Evolutionary conservation across 2,113 vertebrate genomes (phyloP).

Genomic region (Petrocephalus microphthalmus): DNA sequence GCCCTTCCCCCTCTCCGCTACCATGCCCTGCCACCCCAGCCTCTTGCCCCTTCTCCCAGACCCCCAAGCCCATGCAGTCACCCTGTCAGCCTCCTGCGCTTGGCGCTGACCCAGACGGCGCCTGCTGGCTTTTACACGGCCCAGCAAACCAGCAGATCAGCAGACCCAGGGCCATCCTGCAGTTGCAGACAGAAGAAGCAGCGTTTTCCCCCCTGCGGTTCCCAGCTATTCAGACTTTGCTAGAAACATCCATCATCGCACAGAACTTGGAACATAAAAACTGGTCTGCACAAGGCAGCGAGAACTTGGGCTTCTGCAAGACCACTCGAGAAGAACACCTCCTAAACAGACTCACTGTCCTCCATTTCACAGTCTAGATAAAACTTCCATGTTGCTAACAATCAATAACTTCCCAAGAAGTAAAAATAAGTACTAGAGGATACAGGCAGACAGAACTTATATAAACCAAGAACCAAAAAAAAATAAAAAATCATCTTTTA

Average conservation of each 20-base stretch:
- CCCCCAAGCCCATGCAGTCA: background rate
- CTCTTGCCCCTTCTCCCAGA: background rate
- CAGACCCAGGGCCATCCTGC: background rate
- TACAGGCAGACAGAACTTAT: background rate
- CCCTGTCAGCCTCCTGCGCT: background rate
- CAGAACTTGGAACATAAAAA: background rate
- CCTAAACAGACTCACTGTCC: background rate
- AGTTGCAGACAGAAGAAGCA: background rate
- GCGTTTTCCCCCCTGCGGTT: background rate
- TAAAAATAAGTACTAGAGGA: background rate
- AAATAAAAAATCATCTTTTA: background rate
- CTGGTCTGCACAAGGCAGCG: background rate
- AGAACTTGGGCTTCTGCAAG: background rate
- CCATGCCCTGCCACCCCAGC: background rate
- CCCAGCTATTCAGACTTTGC: background rate
- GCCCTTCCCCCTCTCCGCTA: background rate
- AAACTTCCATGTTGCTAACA: background rate
- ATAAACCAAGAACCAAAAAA: background rate
- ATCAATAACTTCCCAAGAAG: background rate
- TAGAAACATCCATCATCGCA: conserved; percentile 9
- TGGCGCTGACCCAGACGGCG: background rate
- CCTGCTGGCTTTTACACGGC: background rate
- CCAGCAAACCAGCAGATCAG: background rate
- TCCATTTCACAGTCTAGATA: background rate
- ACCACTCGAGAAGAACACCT: background rate